A percentile compares a stretch with the other conserved stretches of the same genome.
phyloP scores from a whole-genome alignment of 2,113 vertebrate genomes.

The Brienomyrus brachyistius region DNA sequence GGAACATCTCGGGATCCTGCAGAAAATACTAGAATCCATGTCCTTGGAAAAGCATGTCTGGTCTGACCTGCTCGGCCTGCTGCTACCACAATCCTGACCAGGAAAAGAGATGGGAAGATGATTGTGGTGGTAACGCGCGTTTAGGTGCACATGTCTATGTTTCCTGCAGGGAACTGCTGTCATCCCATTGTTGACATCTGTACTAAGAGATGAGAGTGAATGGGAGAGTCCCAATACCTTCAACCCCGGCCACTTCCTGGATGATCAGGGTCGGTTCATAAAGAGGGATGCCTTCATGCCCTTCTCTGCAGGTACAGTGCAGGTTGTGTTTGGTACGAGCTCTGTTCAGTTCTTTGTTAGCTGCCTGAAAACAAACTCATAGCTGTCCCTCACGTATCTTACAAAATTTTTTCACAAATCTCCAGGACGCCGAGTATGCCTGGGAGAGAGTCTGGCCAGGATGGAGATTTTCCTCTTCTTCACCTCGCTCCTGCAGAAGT shows the following conservation, averaged over 20 bases:
- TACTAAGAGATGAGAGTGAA: constrained; percentile 50
- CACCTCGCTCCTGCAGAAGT: too few relatives aligned
- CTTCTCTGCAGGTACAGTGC: too few relatives aligned
- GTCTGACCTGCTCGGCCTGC: background rate
- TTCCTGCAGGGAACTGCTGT: constrained; percentile 53
- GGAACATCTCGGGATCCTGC: background rate
- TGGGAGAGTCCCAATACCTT: constrained; percentile 60
- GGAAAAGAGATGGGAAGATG: background rate
- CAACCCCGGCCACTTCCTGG: constrained; percentile 59
- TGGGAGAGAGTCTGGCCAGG: too few relatives aligned
- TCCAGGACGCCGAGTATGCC: too few relatives aligned
- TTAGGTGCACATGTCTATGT: background rate
- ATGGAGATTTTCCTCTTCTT: too few relatives aligned
- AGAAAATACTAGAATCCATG: background rate
- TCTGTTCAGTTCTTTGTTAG: too few relatives aligned
- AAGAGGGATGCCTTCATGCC: too few relatives aligned
- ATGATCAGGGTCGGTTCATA: too few relatives aligned
- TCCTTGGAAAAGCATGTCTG: background rate
- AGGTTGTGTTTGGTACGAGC: too few relatives aligned
- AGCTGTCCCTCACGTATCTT: too few relatives aligned
- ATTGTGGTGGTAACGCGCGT: background rate
- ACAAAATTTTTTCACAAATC: too few relatives aligned
- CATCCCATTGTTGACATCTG: constrained; percentile 54
- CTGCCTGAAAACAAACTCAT: too few relatives aligned
- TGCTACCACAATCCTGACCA: background rate